Conservation (phyloP, 2,888 invertebrate species). For the Latrodectus hesperus region DNA sequence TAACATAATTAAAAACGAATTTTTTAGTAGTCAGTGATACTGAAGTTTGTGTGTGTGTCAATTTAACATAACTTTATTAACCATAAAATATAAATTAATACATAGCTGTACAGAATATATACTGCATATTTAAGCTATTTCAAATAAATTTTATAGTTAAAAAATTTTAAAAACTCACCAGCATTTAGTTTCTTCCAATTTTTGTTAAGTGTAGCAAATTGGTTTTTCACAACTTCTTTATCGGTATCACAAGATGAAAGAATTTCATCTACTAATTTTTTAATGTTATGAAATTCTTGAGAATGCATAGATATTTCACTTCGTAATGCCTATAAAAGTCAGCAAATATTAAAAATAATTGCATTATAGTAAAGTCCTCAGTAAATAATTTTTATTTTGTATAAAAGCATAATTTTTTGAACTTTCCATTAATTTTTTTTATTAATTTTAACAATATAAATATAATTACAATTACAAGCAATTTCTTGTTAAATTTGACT, state of each 20-base stretch:
- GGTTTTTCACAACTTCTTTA: slow-evolving; percentile 89
- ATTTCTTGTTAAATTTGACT: too few species aligned
- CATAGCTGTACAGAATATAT: not conserved
- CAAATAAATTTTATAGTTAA: not conserved
- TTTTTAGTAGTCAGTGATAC: too few species aligned
- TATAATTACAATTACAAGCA: too few species aligned
- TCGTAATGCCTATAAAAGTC: slow-evolving; percentile 79
- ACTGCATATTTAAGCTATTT: not conserved
- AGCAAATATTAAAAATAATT: not conserved
- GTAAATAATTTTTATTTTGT: not conserved
- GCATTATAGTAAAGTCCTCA: not conserved
- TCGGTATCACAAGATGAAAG: slow-evolving; percentile 91
- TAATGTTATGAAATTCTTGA: slow-evolving; percentile 93
- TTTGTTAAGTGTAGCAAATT: slow-evolving; percentile 86
- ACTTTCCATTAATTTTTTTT: too few species aligned
- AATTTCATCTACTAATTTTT: slow-evolving; percentile 89
- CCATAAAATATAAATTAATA: too few species aligned
- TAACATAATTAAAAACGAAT: too few species aligned
- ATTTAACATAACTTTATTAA: too few species aligned
- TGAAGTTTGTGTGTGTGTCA: too few species aligned
- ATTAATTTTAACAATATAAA: too few species aligned
- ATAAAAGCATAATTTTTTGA: too few species aligned
- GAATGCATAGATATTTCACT: slow-evolving; percentile 95
- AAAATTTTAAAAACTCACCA: slow-evolving; percentile 24
- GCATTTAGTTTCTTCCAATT: slow-evolving; percentile 91